Conservation (phyloP, 2,888 invertebrate genomes). For the Arge pagana region DNA sequence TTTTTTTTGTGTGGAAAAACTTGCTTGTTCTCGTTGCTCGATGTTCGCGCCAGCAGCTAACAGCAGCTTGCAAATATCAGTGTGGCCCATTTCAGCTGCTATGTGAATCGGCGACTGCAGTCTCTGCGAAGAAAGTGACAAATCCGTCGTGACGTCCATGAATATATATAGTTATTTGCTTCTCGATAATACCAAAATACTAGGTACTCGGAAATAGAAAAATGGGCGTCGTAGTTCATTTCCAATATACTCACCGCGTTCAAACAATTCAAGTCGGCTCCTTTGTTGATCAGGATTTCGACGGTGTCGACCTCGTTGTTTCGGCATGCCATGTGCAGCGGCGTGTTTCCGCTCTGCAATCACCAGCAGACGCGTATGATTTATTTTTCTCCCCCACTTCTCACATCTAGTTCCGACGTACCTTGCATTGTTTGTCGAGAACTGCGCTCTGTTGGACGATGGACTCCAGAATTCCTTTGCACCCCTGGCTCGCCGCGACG, state of each 20-base stretch:
- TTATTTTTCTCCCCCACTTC: not conserved
- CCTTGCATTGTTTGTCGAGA: slow-evolving; percentile 71
- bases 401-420: slow-evolving; percentile 48
- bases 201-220: too few species aligned
- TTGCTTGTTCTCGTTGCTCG: slow-evolving; percentile 65
- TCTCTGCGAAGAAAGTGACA: slow-evolving; percentile 60
- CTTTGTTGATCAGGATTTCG: slow-evolving; percentile 70
- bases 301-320: slow-evolving; percentile 73
- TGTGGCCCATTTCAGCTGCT: slow-evolving; percentile 73
- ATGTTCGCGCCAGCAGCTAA: slow-evolving; percentile 70
- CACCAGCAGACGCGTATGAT: not conserved
- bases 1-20: slow-evolving; percentile 13
- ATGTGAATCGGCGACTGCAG: slow-evolving; percentile 79
- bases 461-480: slow-evolving; percentile 70
- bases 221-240: too few species aligned
- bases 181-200: too few species aligned
- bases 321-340: slow-evolving; percentile 76
- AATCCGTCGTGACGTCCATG: too few species aligned
- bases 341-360: slow-evolving; percentile 70
- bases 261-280: slow-evolving; percentile 73
- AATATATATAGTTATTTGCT: too few species aligned
- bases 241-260: slow-evolving; percentile 66
- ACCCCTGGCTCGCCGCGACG: slow-evolving; percentile 72
- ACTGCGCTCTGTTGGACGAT: slow-evolving; percentile 68
- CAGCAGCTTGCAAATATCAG: slow-evolving; percentile 67